phyloP scores from a whole-genome alignment of 92 coral and sea anemone genomes.

The Paragorgia papillata region DNA sequence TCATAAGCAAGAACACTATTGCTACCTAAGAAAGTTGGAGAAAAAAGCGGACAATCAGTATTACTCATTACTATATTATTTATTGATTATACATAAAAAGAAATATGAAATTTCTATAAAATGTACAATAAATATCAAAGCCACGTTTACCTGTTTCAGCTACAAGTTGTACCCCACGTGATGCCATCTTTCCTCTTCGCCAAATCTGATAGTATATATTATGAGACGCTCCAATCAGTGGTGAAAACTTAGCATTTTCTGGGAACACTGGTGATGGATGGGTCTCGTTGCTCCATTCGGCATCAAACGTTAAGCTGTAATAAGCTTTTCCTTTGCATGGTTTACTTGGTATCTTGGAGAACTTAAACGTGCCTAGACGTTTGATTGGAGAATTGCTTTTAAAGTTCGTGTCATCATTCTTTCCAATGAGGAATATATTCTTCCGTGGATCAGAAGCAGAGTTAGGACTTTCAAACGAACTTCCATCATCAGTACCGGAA shows the following conservation, averaged over 20 bases:
- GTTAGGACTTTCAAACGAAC: conserved; percentile 21
- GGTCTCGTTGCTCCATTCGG: conserved; percentile 49
- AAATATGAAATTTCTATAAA: too few species aligned
- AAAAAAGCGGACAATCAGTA: too few species aligned
- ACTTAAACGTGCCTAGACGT: conserved; percentile 22
- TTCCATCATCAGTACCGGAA: conserved; percentile 37
- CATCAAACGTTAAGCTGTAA: conserved; percentile 52
- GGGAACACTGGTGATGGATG: conserved; percentile 51
- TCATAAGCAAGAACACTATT: too few species aligned
- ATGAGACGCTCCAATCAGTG: conserved; percentile 64
- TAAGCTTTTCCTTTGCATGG: conserved; percentile 56
- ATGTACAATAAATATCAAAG: too few species aligned
- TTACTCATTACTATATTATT: too few species aligned
- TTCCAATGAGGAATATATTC: conserved; percentile 21
- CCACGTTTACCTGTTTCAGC: conserved; percentile 72
- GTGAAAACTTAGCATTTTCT: conserved; percentile 53
- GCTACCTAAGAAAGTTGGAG: too few species aligned
- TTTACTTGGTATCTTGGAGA: conserved; percentile 7
- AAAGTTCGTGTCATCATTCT: conserved; percentile 23
- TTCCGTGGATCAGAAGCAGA: background rate
- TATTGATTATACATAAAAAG: too few species aligned
- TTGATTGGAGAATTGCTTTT: conserved; percentile 19
- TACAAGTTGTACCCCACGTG: conserved; percentile 52
- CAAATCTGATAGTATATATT: conserved; percentile 58
- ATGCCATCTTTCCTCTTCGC: conserved; percentile 55